Percentiles rank a stretch among this genome's conserved stretches.
Conservation (phyloP, 2,113 vertebrate genomes). For the Terrapene triunguis region DNA sequence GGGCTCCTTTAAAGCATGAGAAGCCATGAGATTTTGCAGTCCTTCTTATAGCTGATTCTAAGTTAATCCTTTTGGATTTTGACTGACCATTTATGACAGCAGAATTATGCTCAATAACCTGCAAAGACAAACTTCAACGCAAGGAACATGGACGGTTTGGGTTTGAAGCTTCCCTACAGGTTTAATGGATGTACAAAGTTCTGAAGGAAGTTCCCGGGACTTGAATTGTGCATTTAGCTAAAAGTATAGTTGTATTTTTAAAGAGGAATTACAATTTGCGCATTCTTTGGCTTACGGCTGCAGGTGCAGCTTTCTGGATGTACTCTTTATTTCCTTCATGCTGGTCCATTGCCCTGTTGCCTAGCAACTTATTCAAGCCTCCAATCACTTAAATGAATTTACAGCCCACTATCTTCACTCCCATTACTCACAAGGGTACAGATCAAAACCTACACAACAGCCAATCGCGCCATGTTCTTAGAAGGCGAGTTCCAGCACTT, state of each 20-base stretch:
- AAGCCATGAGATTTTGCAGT: background rate
- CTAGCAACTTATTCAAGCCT: slow-evolving; percentile 85
- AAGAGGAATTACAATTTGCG: slow-evolving; percentile 1
- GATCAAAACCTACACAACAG: slow-evolving; percentile 59
- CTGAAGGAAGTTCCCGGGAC: background rate
- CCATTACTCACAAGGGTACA: slow-evolving; percentile 66
- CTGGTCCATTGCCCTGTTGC: slow-evolving; percentile 73
- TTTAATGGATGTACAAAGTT: background rate
- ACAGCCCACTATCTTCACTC: slow-evolving; percentile 73
- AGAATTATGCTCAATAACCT: background rate
- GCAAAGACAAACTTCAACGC: background rate
- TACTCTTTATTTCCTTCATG: slow-evolving; percentile 51
- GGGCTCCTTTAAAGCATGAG: background rate
- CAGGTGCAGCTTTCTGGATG: slow-evolving; percentile 72
- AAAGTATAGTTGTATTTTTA: background rate
- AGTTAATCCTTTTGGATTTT: background rate
- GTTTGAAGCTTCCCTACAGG: slow-evolving; percentile 9
- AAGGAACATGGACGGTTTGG: slow-evolving; percentile 44
- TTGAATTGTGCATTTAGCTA: background rate
- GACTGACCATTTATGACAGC: background rate
- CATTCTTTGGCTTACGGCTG: slow-evolving; percentile 50
- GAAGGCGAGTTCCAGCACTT: slow-evolving; percentile 30
- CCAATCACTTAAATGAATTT: slow-evolving; percentile 77
- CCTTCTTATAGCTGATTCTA: background rate
- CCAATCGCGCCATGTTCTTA: slow-evolving; percentile 46